Conservation (phyloP, 2,888 invertebrate species). For the Mesodorylaimus sp. region DNA sequence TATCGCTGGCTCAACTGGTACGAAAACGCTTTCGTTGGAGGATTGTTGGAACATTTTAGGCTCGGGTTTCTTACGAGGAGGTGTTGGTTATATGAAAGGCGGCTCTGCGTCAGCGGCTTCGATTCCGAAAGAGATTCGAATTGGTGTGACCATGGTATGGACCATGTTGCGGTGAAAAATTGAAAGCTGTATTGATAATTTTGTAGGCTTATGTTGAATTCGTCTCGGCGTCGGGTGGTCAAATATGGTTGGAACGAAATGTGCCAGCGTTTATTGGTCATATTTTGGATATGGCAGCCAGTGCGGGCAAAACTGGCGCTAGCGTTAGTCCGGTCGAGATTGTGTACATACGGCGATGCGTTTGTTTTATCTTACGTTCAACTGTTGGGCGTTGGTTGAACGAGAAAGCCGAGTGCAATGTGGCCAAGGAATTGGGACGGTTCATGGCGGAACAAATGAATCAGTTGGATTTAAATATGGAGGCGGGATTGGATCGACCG, state of each 20-base stretch:
- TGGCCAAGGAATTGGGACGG: conserved; percentile 77
- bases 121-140: conserved; percentile 81
- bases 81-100: conserved; percentile 80
- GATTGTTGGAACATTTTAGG: conserved; percentile 75
- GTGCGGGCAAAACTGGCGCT: conserved; percentile 47
- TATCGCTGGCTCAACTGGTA: neutral
- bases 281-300: conserved; percentile 70
- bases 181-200: neutral
- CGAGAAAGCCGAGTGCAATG: conserved; percentile 79
- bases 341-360: conserved; percentile 89
- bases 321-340: conserved; percentile 83
- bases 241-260: conserved; percentile 77
- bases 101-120: conserved; percentile 45
- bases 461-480: conserved; percentile 16
- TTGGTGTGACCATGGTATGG: conserved; percentile 79
- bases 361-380: conserved; percentile 76
- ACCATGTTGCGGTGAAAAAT: neutral
- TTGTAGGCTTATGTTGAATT: conserved; percentile 79
- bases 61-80: conserved; percentile 81
- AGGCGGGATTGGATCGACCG: conserved; percentile 43
- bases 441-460: conserved; percentile 86
- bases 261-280: conserved; percentile 66
- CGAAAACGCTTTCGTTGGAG: conserved; percentile 40
- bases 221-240: conserved; percentile 71
- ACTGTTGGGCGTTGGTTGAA: conserved; percentile 81